Conservation (phyloP, 2,888 invertebrate genomes). For the Hesperia comma region DNA sequence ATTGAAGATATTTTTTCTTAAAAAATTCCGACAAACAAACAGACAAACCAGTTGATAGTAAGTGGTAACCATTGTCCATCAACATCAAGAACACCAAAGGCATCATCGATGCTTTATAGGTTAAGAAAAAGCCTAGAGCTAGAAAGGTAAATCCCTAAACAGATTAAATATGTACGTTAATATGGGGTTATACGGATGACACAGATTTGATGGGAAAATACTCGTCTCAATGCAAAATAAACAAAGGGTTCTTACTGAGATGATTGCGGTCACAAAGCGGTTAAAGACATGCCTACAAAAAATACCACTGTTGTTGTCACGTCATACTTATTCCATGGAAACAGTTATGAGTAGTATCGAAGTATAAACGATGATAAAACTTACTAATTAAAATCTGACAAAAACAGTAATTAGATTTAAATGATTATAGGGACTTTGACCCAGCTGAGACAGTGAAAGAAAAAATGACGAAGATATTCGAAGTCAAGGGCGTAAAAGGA, state of each 20-base stretch:
- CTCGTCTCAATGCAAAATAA: not conserved
- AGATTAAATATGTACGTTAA: too few relatives aligned
- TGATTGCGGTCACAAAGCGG: conserved; percentile 6
- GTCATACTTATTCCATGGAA: not conserved
- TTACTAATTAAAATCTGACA: not conserved
- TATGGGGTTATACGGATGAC: not conserved
- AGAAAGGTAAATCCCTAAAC: too few relatives aligned
- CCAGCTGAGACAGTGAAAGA: conserved; percentile 94
- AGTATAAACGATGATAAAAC: too few relatives aligned
- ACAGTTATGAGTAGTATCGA: not conserved
- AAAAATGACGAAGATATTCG: conserved; percentile 93
- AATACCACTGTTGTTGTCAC: not conserved
- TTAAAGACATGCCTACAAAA: not conserved
- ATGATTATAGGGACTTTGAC: conserved; percentile 90
- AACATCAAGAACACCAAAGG: too few relatives aligned
- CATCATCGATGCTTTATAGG: too few relatives aligned
- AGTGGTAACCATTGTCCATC: too few relatives aligned
- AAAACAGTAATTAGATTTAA: not conserved
- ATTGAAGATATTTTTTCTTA: too few relatives aligned
- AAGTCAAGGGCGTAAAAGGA: conserved; percentile 93
- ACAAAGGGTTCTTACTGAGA: conserved; percentile 8
- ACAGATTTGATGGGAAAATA: conserved; percentile 3
- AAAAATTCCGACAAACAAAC: too few relatives aligned
- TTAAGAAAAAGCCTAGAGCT: too few relatives aligned
- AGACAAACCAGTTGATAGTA: too few relatives aligned